A percentile compares a stretch with the other conserved stretches of the same genome.
These are phyloP conservation scores for Iguana delicatissima DNA, from an alignment of 2,797 vertebrate genomes.

Conservation along the genomic window DNA sequence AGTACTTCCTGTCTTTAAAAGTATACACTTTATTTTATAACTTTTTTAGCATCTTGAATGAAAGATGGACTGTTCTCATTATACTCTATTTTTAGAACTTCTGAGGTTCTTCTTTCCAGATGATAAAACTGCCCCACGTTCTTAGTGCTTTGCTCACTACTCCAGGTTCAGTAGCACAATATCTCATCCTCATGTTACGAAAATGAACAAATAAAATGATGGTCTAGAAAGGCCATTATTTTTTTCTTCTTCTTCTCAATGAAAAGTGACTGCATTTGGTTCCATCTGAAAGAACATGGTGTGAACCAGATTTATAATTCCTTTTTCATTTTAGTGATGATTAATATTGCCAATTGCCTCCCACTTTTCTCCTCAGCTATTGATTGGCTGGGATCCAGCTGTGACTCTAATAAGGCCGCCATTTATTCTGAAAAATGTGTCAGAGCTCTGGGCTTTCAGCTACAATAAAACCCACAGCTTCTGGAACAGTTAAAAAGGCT, in stretches of 20 bases:
- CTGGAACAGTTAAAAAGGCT: conserved; percentile 11
- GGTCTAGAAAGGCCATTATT: neutral
- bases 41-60: neutral
- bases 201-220: conserved; percentile 2
- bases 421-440: conserved; percentile 35
- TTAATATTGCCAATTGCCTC: conserved; percentile 7
- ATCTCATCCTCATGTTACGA: neutral
- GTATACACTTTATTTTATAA: neutral
- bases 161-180: neutral
- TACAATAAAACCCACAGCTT: neutral
- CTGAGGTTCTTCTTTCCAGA: conserved; percentile 1
- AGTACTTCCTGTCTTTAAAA: conserved; percentile 32
- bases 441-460: conserved; percentile 4
- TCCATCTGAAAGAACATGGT: conserved; percentile 22
- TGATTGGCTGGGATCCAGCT: neutral
- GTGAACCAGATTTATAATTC: conserved; percentile 24
- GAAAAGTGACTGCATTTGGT: conserved; percentile 23
- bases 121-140: neutral
- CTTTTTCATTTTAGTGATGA: neutral
- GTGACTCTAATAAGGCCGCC: conserved; percentile 24
- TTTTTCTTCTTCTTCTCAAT: neutral
- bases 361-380: neutral
- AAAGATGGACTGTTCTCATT: conserved; percentile 1
- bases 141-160: neutral
- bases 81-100: neutral